Percentiles rank a stretch among this genome's conserved stretches.
Evolutionary conservation across 2,113 vertebrate species (phyloP).

Genomic region (Pterocles gutturalis): DNA sequence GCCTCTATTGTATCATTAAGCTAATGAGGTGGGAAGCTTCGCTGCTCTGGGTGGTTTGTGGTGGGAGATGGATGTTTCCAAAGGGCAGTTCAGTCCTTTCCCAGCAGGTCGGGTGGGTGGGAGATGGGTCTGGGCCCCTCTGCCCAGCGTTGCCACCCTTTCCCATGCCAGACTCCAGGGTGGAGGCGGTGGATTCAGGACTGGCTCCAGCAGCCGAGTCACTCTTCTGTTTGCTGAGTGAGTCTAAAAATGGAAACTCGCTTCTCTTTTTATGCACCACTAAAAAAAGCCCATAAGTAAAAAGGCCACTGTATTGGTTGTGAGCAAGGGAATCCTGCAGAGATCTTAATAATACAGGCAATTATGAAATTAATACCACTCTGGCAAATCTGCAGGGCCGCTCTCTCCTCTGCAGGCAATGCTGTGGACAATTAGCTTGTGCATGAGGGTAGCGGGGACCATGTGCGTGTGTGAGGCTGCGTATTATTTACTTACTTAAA

Average conservation of each 20-base stretch:
- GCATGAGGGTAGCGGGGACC: neutral
- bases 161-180: neutral
- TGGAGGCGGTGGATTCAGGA: neutral
- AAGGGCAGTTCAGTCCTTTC: neutral
- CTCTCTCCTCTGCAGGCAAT: neutral
- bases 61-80: neutral
- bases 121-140: neutral
- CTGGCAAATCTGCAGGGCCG: slow-evolving; percentile 10
- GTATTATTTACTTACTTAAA: neutral
- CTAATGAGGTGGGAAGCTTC: neutral
- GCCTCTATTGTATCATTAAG: neutral
- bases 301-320: neutral
- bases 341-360: slow-evolving; percentile 48
- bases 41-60: neutral
- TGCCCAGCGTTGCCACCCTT: neutral
- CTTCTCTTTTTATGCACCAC: neutral
- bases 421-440: neutral
- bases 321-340: slow-evolving; percentile 28
- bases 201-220: neutral
- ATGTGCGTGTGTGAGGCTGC: neutral
- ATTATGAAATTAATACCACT: slow-evolving; percentile 55
- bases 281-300: neutral
- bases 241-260: neutral
- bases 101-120: neutral
- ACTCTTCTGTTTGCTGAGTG: neutral